phyloP scores from a whole-genome alignment of 2,797 vertebrate genomes.

The Erpetoichthys calabaricus region DNA sequence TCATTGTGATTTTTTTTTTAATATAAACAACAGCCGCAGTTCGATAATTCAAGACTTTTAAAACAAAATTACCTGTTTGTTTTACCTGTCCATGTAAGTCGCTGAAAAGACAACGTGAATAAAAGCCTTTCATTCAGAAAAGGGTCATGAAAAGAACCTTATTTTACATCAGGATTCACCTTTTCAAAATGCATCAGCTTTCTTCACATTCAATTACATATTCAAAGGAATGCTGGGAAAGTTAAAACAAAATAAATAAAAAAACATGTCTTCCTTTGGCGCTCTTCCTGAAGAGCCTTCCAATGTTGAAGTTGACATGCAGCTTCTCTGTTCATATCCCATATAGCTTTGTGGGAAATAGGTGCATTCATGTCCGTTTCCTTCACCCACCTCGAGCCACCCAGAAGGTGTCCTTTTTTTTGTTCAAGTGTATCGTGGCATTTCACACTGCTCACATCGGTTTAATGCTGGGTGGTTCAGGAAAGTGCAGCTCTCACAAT shows the following conservation, averaged over 20 bases:
- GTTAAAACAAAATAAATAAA: no score
- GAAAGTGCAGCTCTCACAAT: constrained; percentile 97
- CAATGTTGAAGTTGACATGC: no score
- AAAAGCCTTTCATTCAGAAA: not conserved
- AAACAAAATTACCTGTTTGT: not conserved
- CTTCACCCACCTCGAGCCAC: constrained; percentile 2
- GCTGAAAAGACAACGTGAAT: constrained; percentile 6
- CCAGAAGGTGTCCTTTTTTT: constrained; percentile 23
- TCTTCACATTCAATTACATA: not conserved
- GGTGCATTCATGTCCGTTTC: no score
- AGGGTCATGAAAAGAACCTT: constrained; percentile 1
- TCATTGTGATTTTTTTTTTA: not conserved
- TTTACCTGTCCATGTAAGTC: not conserved
- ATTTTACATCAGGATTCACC: not conserved
- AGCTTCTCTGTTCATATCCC: no score
- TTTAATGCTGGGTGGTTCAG: constrained; percentile 97
- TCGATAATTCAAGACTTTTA: no score
- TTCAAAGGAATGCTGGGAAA: no score
- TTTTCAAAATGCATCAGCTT: not conserved
- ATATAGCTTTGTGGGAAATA: no score
- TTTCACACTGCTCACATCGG: constrained; percentile 97
- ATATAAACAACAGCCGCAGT: constrained; percentile 1
- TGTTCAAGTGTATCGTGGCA: constrained; percentile 92
- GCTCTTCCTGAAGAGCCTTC: no score
- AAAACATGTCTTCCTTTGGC: no score